phyloP scores from a whole-genome alignment of 1,140 invertebrate species.

The Neotoxoptera formosana region DNA sequence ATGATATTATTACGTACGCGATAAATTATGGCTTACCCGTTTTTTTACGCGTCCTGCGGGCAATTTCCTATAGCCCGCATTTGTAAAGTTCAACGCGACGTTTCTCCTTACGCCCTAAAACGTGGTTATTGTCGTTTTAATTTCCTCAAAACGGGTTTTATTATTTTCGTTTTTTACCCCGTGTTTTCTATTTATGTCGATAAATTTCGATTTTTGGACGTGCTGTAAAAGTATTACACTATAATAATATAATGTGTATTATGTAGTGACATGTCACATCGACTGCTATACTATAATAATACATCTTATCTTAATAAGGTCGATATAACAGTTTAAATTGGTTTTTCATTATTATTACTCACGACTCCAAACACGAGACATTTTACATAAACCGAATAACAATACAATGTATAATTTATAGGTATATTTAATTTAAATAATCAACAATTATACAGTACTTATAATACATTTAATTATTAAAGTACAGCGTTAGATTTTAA shows the following conservation, averaged over 20 bases:
- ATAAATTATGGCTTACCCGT: conserved; percentile 6
- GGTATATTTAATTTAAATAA: too few relatives aligned
- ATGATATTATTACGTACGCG: not conserved
- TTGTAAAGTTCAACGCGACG: not conserved
- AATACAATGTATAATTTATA: too few relatives aligned
- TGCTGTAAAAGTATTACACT: not conserved
- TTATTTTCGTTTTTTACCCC: not conserved
- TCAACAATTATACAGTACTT: too few relatives aligned
- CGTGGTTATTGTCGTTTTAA: not conserved
- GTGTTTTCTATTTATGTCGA: not conserved
- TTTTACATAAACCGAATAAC: too few relatives aligned
- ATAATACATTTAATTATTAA: too few relatives aligned
- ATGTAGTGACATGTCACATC: not conserved
- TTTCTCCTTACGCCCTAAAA: not conserved
- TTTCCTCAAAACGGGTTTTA: not conserved
- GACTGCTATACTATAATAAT: not conserved
- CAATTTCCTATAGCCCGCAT: not conserved
- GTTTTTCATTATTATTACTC: too few relatives aligned
- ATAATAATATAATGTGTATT: not conserved
- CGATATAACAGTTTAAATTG: not conserved
- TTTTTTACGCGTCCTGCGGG: not conserved
- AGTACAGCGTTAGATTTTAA: too few relatives aligned
- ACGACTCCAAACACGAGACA: not conserved
- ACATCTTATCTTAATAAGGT: not conserved
- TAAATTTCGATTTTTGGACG: not conserved